Conservation (phyloP, 2,113 vertebrate species). For the Nestor notabilis region DNA sequence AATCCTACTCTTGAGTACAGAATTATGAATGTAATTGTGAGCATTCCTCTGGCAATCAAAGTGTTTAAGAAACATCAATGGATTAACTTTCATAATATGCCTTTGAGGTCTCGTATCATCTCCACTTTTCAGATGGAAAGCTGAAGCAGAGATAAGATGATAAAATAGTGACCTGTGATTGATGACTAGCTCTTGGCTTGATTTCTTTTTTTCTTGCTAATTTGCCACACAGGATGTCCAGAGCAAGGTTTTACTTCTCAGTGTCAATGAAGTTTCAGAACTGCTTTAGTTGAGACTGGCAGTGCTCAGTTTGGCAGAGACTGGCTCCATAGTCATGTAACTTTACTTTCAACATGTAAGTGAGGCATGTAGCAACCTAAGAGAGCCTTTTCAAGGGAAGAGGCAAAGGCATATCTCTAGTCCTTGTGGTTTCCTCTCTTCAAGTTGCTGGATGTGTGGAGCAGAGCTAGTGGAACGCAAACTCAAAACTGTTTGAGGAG, state of each 20-base stretch:
- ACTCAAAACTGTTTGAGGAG: neutral
- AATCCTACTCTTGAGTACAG: neutral
- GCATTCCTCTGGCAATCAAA: conserved; percentile 34
- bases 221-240: neutral
- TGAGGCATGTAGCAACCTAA: neutral
- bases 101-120: neutral
- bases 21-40: conserved; percentile 46
- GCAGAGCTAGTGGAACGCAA: neutral
- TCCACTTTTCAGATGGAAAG: conserved; percentile 8
- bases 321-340: neutral
- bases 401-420: neutral
- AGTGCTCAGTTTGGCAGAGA: neutral
- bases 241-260: neutral
- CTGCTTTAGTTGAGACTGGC: neutral
- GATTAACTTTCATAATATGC: conserved; percentile 38
- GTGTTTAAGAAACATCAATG: conserved; percentile 33
- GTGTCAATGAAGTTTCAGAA: neutral
- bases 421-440: neutral
- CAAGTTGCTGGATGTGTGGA: neutral
- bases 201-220: neutral
- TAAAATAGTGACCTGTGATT: conserved; percentile 23
- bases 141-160: conserved; percentile 32
- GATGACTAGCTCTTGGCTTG: neutral
- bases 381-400: neutral
- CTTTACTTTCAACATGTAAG: neutral